Base-by-base conservation (phyloP, 1,140 invertebrate species). In the Physella acuta region DNA sequence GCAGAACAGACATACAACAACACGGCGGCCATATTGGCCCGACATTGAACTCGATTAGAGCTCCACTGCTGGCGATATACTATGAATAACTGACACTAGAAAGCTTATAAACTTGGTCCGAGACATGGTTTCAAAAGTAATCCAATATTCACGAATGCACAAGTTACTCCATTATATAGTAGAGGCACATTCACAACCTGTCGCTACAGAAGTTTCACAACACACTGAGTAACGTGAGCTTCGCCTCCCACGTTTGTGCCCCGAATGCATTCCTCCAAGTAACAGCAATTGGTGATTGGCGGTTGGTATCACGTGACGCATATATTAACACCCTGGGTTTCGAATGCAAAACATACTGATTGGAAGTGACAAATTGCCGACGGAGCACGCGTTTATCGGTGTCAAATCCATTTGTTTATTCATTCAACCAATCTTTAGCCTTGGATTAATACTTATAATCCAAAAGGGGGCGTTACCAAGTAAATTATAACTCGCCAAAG, bases 311-410 rank as follows among this genome's bases (percentile, higher is more conserved):
- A 78, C 76, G 75, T 78, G 76, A 70, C 60, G 59, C 71, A 74
- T 76, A 76, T 61, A 75, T 77, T 75, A 77, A 75, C 75, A 76
- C 75, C 67, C 65, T 53, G 61, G 71, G 75, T 69, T 76, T 76
- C 67, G 70, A 75, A 76, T 64, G 72, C 68, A 70, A 72, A 71
- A 76, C 63, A 68, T 58, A 70, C 30, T 71, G 71, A 75, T 72
- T 63, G 59, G 61, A 71, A 62, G 64, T 60, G 71, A 72, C 71
- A 71, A 70, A 72, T 70, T 75, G 68, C 49, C 44, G 58, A 53
- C 68, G 59, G 60, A 68, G 65, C 68, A 72, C 60, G 59, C 56
- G 68, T 60, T 64, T 33, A 44, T 33, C 52, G 52, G 62, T 69
- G 66, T 70, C 44, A 59, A 52, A 65, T 49, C 30, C 60, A 62